These are phyloP conservation scores for Mythimna albipuncta DNA, from an alignment of 2,888 invertebrate species.

Conservation along the genomic window DNA sequence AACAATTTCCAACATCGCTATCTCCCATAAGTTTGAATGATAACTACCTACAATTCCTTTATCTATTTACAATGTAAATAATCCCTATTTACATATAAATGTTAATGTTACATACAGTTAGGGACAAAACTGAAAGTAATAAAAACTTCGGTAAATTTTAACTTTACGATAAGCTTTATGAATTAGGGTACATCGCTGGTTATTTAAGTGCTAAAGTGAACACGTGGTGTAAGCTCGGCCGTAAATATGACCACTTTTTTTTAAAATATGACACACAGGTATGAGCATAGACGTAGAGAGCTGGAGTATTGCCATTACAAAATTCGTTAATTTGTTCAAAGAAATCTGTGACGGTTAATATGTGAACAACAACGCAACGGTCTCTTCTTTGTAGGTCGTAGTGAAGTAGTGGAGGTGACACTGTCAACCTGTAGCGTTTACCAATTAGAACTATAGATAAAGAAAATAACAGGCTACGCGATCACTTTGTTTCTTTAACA, in stretches of 20 bases:
- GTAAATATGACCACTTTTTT: not conserved
- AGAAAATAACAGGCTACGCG: not conserved
- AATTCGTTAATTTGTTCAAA: not conserved
- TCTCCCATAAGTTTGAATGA: slow-evolving; percentile 61
- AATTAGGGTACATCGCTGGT: slow-evolving; percentile 47
- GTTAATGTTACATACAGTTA: slow-evolving; percentile 56
- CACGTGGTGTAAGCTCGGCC: not conserved
- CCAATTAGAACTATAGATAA: not conserved
- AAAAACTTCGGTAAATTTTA: slow-evolving; percentile 52
- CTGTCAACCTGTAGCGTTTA: no score
- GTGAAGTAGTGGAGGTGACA: not conserved
- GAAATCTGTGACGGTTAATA: not conserved
- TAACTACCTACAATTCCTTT: slow-evolving; percentile 65
- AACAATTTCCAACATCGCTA: slow-evolving; percentile 46
- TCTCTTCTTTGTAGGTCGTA: not conserved
- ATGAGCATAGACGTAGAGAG: not conserved
- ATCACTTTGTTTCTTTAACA: not conserved
- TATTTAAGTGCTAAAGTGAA: slow-evolving; percentile 28
- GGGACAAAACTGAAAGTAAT: slow-evolving; percentile 57
- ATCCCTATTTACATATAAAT: slow-evolving; percentile 62
- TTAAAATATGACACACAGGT: not conserved
- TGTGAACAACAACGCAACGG: not conserved
- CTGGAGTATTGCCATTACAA: not conserved
- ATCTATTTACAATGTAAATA: slow-evolving; percentile 65
- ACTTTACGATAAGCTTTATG: slow-evolving; percentile 61